Percentiles rank a stretch among this genome's conserved stretches.
Conservation (phyloP, 2,888 invertebrate genomes). For the Iselma pallidipennis region DNA sequence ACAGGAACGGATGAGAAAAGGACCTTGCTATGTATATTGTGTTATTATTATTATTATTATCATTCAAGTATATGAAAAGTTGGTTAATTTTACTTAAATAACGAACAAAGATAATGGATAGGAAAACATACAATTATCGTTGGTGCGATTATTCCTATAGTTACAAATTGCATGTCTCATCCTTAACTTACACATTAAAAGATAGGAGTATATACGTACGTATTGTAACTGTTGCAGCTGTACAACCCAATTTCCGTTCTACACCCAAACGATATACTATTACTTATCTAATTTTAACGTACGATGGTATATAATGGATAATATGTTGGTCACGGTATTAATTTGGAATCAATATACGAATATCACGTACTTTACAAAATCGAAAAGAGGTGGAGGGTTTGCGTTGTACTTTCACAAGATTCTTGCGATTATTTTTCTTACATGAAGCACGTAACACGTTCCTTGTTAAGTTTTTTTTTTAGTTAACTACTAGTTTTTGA, state of each 20-base stretch:
- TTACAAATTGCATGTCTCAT: background rate
- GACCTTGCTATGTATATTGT: no score
- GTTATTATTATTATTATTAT: no score
- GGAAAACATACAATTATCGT: background rate
- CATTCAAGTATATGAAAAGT: background rate
- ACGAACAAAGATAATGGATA: background rate
- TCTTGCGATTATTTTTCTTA: background rate
- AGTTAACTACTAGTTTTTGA: background rate
- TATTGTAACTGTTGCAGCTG: conserved; percentile 16
- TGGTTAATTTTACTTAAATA: background rate
- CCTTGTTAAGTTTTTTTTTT: background rate
- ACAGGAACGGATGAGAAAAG: no score
- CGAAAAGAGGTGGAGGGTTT: conserved; percentile 12
- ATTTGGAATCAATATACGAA: conserved; percentile 53
- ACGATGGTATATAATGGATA: conserved; percentile 28
- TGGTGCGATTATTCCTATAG: background rate
- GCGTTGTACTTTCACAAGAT: background rate
- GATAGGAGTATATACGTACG: no score
- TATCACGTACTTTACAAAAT: conserved; percentile 48
- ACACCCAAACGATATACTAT: conserved; percentile 3
- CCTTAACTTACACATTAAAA: background rate
- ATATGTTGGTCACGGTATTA: conserved; percentile 54
- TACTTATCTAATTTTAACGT: conserved; percentile 18
- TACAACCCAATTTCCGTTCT: conserved; percentile 19
- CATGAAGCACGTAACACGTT: conserved; percentile 4